Base-by-base conservation (phyloP, 2,888 invertebrate genomes). In the Latrodectus elegans region DNA sequence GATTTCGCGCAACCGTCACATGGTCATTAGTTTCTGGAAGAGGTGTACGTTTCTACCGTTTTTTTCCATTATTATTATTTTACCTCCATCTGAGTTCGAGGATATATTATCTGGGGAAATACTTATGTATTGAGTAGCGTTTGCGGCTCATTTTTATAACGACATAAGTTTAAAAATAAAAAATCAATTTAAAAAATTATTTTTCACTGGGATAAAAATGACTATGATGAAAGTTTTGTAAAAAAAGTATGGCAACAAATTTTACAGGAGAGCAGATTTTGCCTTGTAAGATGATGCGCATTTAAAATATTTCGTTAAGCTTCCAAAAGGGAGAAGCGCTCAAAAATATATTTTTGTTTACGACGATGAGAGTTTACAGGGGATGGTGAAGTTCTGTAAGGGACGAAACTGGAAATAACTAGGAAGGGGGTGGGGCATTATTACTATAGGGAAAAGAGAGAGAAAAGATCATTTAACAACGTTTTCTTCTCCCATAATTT, bases 1-100 rank as follows among this genome's bases (percentile, higher is more conserved):
- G 12, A 65, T 88, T 88, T 83, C 87, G 60, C 82, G 87, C 51
- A 88, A 88, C 82, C 87, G 87, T 88, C 87, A 88, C 82, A 88
- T 76, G 83, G 78, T 88, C 87, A 83, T 88, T 88, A 88, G 87
- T 83, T 78, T 88, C 82, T 53, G 74, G 17, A 74, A 75, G 70
- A 88, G 82, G 82, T 82, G 78, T 82, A 82, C 74, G 64, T 83
- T 83, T 88, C 81, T 74, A 72, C 55, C 55, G 53, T 78, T 78
- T 87, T 79, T 83, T 82, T 77, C 81, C 79, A 49, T 70, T 70
- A n/a, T 49, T 49, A 49, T 70, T 70, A 70, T 70, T 70, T 70
- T 49, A 15, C 26, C 15, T 38, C 14, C 26, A 38, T 38, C 9
- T 68, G 75, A 80, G 85, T 71, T 75, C 75, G 78, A 78, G 87